Conservation (phyloP, 2,113 vertebrate species). For the Numenius arquata region DNA sequence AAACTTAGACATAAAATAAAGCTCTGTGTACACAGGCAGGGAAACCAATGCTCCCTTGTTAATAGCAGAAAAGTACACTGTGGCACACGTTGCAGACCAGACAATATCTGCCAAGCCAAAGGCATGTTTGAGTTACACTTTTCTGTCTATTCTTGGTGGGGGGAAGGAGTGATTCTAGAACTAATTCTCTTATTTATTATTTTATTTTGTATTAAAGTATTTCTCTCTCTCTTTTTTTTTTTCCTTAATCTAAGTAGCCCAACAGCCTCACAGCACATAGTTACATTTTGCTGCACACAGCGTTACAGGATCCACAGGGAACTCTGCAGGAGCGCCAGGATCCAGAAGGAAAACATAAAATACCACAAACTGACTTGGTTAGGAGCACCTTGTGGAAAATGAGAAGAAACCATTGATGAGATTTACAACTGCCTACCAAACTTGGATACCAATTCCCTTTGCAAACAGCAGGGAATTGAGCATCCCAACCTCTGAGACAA, state of each 20-base stretch:
- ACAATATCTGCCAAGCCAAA: background rate
- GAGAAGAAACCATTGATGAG: slow-evolving; percentile 9
- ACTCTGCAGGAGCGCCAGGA: background rate
- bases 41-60: background rate
- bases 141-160: background rate
- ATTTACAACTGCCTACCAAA: slow-evolving; percentile 45
- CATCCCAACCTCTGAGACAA: slow-evolving; percentile 12
- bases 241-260: background rate
- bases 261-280: background rate
- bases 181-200: background rate
- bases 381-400: slow-evolving; percentile 46
- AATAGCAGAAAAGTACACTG: background rate
- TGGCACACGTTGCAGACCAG: background rate
- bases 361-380: background rate
- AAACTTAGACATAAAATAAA: background rate
- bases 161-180: background rate
- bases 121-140: background rate
- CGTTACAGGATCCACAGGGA: background rate
- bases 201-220: background rate
- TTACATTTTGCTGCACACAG: background rate
- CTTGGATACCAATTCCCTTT: background rate
- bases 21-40: background rate
- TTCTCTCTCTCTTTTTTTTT: background rate
- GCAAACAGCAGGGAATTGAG: slow-evolving; percentile 14
- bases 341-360: slow-evolving; percentile 36